Base-by-base conservation (phyloP, 2,113 vertebrate genomes). In the Grantiella picta region DNA sequence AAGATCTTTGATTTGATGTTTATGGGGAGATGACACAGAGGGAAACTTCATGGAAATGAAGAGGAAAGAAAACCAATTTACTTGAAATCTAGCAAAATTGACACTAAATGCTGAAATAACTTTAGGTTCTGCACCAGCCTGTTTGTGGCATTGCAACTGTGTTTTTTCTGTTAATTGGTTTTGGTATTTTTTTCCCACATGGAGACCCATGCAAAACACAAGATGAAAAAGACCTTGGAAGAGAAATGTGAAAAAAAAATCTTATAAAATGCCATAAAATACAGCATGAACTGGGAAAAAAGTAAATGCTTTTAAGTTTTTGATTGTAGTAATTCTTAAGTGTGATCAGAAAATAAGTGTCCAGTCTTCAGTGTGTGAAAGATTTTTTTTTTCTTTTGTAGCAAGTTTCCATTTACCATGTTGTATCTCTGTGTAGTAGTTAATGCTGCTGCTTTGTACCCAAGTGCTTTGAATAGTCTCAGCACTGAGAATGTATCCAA, bases 371-470 rank as follows among this genome's bases (percentile, higher is more conserved):
- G 57, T 81, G 64, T 66, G 66, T 80, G 61, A 54, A 59, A 56
- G 27, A 20, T 10, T 33, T 13, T 29, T 25, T 36, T 36, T 76
- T 72, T 63, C 25, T 36, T 71, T n/a, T 1, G 63, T 84, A 85
- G 75, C 86, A 95, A 68, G 85, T 49, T 94, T 95, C 57, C 44
- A 53, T 96, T 93, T 85, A 84, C 64, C 88, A 42, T 68, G 84
- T 94, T 90, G 81, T 96, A 90, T 97, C 73, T 91, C 77, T 94
- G 80, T 92, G 78, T 94, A 73, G 94, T 98, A 94, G 97, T 96
- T 66, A 38, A 50, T 88, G 89, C 91, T 91, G 95, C 98, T 96
- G 97, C 96, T 97, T 97, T 96, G 95, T 97, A 77, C 82, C 80
- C 78, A 95, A 97, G 95, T 97, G 96, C 97, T 97, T 94, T 64